phyloP scores from a whole-genome alignment of 2,797 vertebrate genomes.

The Allobates femoralis region DNA sequence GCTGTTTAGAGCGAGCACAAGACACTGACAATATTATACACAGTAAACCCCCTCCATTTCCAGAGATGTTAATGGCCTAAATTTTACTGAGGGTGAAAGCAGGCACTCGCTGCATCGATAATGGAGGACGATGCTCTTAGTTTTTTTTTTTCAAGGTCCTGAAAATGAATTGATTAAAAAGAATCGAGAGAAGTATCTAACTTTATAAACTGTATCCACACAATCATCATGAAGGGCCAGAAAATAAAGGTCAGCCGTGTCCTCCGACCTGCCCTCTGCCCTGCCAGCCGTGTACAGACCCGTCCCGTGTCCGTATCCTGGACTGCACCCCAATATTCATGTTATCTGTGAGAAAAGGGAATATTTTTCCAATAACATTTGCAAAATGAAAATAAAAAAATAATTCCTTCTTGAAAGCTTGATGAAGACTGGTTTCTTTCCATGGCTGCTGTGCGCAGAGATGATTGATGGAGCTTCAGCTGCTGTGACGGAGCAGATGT shows the following conservation, averaged over 20 bases:
- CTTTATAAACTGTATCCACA: background rate
- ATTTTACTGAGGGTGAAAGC: slow-evolving; percentile 27
- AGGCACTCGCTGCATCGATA: background rate
- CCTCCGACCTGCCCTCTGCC: no score
- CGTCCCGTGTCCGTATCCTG: no score
- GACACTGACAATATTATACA: slow-evolving; percentile 46
- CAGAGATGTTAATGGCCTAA: slow-evolving; percentile 22
- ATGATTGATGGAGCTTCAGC: background rate
- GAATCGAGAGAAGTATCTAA: background rate
- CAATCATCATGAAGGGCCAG: background rate
- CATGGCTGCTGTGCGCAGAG: background rate
- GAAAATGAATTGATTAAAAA: background rate
- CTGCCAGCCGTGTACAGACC: no score
- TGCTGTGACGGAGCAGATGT: background rate
- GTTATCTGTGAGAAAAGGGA: background rate
- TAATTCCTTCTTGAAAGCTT: background rate
- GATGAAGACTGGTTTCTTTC: background rate
- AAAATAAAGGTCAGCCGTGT: background rate
- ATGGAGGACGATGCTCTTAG: background rate
- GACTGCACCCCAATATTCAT: background rate
- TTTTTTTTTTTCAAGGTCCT: background rate
- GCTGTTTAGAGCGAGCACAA: slow-evolving; percentile 50
- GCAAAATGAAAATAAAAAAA: background rate
- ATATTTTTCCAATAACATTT: background rate
- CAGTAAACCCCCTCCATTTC: background rate